phyloP scores from a whole-genome alignment of 2,888 invertebrate genomes.

The Archips crataeganus region DNA sequence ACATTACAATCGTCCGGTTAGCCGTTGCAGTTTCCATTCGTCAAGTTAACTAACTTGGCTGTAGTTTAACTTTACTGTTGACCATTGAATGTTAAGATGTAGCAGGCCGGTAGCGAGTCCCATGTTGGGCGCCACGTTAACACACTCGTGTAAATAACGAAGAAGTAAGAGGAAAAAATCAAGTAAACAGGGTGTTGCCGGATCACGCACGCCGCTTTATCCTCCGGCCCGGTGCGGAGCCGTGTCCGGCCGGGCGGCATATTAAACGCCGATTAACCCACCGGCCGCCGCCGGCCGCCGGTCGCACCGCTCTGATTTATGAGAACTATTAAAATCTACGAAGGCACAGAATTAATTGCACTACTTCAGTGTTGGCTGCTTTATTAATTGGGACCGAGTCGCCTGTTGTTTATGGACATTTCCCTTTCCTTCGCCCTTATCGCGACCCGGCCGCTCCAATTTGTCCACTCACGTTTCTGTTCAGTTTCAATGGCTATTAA shows the following conservation, averaged over 20 bases:
- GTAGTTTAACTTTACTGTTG: conserved; percentile 1
- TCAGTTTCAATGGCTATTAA: conserved; percentile 81
- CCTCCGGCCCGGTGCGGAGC: conserved; percentile 53
- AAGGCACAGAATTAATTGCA: conserved; percentile 85
- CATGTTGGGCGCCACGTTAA: conserved; percentile 46
- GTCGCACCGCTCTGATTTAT: conserved; percentile 76
- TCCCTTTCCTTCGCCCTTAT: conserved; percentile 79
- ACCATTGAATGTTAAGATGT: not conserved
- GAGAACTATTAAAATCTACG: conserved; percentile 85
- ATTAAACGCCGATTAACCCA: conserved; percentile 85
- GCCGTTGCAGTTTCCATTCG: conserved; percentile 18
- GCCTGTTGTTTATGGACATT: conserved; percentile 82
- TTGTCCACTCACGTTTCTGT: conserved; percentile 83
- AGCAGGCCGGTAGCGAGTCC: conserved; percentile 15
- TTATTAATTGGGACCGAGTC: conserved; percentile 84
- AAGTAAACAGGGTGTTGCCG: conserved; percentile 51
- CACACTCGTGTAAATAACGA: conserved; percentile 43
- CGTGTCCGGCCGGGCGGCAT: conserved; percentile 66
- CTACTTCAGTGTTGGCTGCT: conserved; percentile 82
- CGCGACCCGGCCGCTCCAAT: conserved; percentile 81
- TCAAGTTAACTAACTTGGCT: conserved; percentile 13
- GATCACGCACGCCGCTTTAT: conserved; percentile 64
- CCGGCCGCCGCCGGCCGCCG: conserved; percentile 72
- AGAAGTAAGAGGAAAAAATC: conserved; percentile 51
- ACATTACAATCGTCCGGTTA: conserved; percentile 39